phyloP scores from a whole-genome alignment of 2,888 invertebrate genomes.

The Ametastegia equiseti region DNA sequence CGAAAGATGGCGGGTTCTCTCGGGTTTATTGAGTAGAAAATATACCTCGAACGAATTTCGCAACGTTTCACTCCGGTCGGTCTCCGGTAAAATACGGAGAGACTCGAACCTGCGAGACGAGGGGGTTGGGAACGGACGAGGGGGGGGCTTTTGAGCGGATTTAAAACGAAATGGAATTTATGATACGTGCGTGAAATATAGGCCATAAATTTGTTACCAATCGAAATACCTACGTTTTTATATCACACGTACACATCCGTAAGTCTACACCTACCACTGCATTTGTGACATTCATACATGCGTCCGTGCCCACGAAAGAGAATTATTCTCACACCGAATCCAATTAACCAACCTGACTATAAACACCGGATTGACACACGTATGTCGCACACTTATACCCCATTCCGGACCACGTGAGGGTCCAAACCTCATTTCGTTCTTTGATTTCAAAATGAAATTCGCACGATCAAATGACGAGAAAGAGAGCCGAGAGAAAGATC shows the following conservation, averaged over 20 bases:
- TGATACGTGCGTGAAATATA: conserved; percentile 63
- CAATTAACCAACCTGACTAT: background rate
- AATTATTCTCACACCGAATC: conserved; percentile 10
- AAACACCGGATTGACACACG: background rate
- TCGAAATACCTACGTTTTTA: conserved; percentile 53
- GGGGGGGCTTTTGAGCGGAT: conserved; percentile 45
- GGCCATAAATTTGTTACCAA: conserved; percentile 62
- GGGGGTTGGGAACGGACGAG: background rate
- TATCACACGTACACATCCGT: conserved; percentile 14
- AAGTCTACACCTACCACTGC: background rate
- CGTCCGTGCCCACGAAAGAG: background rate
- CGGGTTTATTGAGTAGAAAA: background rate
- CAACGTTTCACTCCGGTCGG: background rate
- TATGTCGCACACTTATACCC: too few relatives aligned
- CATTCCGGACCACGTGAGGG: background rate
- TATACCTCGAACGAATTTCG: conserved; percentile 24
- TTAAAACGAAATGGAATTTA: conserved; percentile 61
- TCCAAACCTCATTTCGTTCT: too few relatives aligned
- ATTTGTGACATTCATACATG: background rate
- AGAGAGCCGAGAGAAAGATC: too few relatives aligned
- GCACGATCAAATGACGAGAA: too few relatives aligned
- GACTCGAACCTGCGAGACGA: too few relatives aligned
- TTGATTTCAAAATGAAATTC: too few relatives aligned
- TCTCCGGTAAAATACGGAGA: background rate
- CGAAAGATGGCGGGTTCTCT: conserved; percentile 17